Evolutionary conservation across 2,113 vertebrate genomes (phyloP).

Genomic region (Felis catus): DNA sequence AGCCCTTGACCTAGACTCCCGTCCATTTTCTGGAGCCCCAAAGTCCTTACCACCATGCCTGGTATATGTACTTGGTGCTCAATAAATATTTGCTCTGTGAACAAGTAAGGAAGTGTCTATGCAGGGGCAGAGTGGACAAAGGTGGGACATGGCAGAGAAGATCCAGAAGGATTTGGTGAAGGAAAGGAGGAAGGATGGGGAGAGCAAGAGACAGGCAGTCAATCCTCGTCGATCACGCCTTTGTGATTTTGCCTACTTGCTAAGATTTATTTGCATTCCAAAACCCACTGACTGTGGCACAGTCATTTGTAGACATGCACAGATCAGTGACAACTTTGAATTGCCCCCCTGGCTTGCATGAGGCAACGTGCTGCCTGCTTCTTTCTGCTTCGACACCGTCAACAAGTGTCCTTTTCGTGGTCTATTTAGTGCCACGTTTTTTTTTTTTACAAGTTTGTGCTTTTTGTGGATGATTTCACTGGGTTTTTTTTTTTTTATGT

Average conservation of each 20-base stretch:
- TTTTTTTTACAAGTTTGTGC: not conserved
- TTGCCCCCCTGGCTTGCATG: not conserved
- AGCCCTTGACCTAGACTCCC: not conserved
- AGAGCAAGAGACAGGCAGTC: no score
- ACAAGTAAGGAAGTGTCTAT: not conserved
- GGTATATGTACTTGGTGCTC: accelerated
- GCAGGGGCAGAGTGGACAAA: not conserved
- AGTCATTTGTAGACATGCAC: accelerated
- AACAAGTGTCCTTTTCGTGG: not conserved
- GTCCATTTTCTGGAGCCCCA: not conserved
- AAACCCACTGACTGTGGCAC: not conserved
- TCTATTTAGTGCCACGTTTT: not conserved
- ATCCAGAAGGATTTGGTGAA: not conserved
- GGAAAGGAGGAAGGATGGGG: not conserved
- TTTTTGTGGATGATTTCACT: not conserved
- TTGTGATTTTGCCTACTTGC: not conserved
- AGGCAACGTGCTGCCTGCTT: not conserved
- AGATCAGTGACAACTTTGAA: not conserved
- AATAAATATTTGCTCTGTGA: not conserved
- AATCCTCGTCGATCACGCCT: no score
- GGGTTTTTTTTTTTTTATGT: no score
- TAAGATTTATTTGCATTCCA: not conserved
- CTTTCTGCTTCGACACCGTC: not conserved
- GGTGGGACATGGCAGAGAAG: not conserved
- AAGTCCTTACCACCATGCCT: not conserved